phyloP scores from a whole-genome alignment of 2,113 vertebrate genomes.

The Bos taurus region DNA sequence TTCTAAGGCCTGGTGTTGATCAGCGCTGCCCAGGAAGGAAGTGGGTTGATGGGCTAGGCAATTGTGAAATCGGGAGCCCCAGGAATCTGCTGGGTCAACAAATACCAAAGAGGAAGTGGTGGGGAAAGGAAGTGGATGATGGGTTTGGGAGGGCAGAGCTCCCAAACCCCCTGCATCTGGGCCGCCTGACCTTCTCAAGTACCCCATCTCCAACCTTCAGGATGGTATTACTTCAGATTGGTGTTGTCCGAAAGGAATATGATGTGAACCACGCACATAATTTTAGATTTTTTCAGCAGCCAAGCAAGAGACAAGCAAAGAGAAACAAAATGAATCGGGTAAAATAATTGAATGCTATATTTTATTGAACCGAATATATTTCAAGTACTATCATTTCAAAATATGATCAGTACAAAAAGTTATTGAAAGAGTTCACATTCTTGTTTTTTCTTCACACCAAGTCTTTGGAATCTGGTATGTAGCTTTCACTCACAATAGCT shows the following conservation, averaged over 20 bases:
- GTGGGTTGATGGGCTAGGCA: neutral
- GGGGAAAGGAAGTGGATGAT: neutral
- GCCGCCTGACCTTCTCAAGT: neutral
- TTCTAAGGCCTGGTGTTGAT: neutral
- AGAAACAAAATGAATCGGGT: neutral
- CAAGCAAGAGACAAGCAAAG: neutral
- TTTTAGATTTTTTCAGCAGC: neutral
- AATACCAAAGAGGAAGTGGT: constrained; percentile 38
- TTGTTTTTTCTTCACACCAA: neutral
- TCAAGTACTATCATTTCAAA: neutral
- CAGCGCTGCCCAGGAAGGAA: neutral
- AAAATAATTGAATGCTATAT: neutral
- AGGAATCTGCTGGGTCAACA: constrained; percentile 37
- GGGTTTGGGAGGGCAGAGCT: neutral
- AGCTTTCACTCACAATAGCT: neutral
- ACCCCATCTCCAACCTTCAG: neutral
- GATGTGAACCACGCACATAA: fast-evolving
- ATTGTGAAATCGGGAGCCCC: neutral
- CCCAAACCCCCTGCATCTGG: too few species aligned
- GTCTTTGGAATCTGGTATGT: neutral
- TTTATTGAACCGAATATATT: neutral
- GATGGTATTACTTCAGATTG: fast-evolving
- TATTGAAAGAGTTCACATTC: neutral
- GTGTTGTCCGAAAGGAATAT: fast-evolving
- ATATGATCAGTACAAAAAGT: neutral